A percentile compares a stretch with the other conserved stretches of the same genome.
Evolutionary conservation across 2,888 invertebrate genomes (phyloP).

Genomic region (Eledona agricola): DNA sequence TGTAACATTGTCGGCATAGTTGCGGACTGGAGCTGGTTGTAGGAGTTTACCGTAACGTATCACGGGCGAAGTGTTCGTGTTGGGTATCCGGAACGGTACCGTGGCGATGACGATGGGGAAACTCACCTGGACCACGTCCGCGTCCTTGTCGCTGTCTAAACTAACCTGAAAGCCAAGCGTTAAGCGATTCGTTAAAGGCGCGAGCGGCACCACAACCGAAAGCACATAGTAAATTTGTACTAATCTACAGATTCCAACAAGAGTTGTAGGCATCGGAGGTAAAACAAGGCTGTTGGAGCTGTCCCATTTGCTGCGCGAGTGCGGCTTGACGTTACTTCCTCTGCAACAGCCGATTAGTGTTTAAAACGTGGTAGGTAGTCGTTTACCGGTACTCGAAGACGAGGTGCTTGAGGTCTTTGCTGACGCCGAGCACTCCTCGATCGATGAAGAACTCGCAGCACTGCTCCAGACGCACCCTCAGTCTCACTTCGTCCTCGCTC

Average conservation of each 20-base stretch:
- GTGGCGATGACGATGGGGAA: conserved; percentile 81
- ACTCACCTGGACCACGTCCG: conserved; percentile 75
- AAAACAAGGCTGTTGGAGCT: conserved; percentile 72
- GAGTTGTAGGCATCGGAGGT: conserved; percentile 79
- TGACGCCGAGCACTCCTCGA: conserved; percentile 76
- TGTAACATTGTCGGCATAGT: no score
- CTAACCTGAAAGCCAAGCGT: conserved; percentile 72
- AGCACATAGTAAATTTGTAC: conserved; percentile 74
- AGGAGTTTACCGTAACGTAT: conserved; percentile 70
- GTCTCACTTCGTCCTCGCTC: conserved; percentile 57
- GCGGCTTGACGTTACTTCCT: conserved; percentile 71
- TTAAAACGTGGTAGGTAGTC: no score
- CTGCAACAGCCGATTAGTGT: conserved; percentile 48
- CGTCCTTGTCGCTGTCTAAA: conserved; percentile 74
- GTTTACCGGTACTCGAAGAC: conserved; percentile 72
- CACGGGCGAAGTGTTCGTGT: conserved; percentile 68
- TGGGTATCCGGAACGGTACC: conserved; percentile 75
- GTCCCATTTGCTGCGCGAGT: conserved; percentile 72
- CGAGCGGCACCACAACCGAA: no score
- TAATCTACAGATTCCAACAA: conserved; percentile 75
- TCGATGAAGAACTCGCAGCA: conserved; percentile 80
- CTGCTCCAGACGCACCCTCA: conserved; percentile 63
- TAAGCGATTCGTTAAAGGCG: no score
- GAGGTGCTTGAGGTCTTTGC: conserved; percentile 73
- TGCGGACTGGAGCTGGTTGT: no score